Conservation (phyloP, 2,888 invertebrate genomes). For the Sphaeridia pumilis region DNA sequence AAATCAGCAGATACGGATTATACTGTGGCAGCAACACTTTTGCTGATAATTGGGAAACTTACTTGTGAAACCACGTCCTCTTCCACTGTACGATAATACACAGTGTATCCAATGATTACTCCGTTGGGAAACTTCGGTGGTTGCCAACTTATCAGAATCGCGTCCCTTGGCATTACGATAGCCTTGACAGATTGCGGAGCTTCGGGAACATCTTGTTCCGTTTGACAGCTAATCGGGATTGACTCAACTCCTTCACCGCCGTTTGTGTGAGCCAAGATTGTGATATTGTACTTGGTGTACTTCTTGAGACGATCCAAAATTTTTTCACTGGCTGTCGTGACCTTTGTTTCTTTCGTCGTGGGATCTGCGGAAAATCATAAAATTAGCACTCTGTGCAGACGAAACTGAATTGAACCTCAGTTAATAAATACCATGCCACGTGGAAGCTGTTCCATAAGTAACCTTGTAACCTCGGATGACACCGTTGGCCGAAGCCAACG, state of each 20-base stretch:
- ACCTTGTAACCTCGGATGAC: slow-evolving; percentile 93
- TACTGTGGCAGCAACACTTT: not conserved
- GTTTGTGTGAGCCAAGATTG: slow-evolving; percentile 85
- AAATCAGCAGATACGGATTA: not conserved
- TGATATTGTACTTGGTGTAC: slow-evolving; percentile 94
- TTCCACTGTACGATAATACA: slow-evolving; percentile 47
- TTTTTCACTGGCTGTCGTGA: slow-evolving; percentile 82
- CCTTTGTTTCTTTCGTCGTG: slow-evolving; percentile 79
- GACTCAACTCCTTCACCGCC: slow-evolving; percentile 90
- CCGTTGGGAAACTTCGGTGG: slow-evolving; percentile 88
- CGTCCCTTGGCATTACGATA: slow-evolving; percentile 77
- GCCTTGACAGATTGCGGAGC: slow-evolving; percentile 87
- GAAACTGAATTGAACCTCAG: not conserved
- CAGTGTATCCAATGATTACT: slow-evolving; percentile 81
- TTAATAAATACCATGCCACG: slow-evolving; percentile 71
- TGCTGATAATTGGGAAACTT: too few species aligned
- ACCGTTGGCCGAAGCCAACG: slow-evolving; percentile 81
- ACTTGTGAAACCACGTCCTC: slow-evolving; percentile 36
- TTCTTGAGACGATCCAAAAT: slow-evolving; percentile 87
- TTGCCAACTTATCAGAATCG: slow-evolving; percentile 87
- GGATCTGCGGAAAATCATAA: slow-evolving; percentile 51
- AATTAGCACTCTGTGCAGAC: not conserved
- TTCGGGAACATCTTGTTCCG: slow-evolving; percentile 91
- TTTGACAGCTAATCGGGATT: slow-evolving; percentile 78
- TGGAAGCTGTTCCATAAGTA: slow-evolving; percentile 77